Evolutionary conservation across 2,113 vertebrate genomes (phyloP).

Genomic region (Anguilla japonica): DNA sequence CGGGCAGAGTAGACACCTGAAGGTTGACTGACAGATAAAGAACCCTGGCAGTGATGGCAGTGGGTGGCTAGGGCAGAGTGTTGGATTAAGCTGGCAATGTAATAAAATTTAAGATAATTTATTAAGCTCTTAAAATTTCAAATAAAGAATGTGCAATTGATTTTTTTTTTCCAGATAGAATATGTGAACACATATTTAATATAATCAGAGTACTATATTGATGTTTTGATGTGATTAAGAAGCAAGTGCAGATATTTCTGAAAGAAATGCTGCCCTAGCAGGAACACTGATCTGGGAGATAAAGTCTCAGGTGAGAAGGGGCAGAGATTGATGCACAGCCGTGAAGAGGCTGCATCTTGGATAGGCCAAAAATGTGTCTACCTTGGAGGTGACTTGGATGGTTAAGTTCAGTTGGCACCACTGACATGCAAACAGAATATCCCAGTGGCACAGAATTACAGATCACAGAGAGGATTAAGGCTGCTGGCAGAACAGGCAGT

Average conservation of each 20-base stretch:
- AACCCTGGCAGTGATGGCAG: not conserved
- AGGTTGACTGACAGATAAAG: constrained; percentile 13
- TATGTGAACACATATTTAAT: constrained; percentile 17
- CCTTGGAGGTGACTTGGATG: not conserved
- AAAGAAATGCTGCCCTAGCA: not conserved
- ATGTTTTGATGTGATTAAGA: constrained; percentile 27
- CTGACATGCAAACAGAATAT: not conserved
- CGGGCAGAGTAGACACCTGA: constrained; percentile 14
- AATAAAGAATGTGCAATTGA: constrained; percentile 20
- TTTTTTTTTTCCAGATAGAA: constrained; percentile 14
- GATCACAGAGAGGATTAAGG: constrained; percentile 5
- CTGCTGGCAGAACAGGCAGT: not conserved
- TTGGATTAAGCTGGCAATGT: constrained; percentile 14
- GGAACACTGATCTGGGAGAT: constrained; percentile 9
- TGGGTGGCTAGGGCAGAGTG: not conserved
- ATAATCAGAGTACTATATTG: constrained; percentile 21
- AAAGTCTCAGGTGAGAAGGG: not conserved
- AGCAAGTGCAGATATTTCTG: constrained; percentile 20
- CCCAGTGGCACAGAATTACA: not conserved
- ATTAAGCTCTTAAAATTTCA: constrained; percentile 8
- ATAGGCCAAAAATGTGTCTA: not conserved
- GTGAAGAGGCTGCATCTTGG: not conserved
- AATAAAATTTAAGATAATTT: constrained; percentile 19
- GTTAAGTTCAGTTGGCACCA: not conserved
- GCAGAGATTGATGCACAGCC: not conserved